Evolutionary conservation across 2,113 vertebrate species (phyloP).

Genomic region (Salvelinus namaycush): DNA sequence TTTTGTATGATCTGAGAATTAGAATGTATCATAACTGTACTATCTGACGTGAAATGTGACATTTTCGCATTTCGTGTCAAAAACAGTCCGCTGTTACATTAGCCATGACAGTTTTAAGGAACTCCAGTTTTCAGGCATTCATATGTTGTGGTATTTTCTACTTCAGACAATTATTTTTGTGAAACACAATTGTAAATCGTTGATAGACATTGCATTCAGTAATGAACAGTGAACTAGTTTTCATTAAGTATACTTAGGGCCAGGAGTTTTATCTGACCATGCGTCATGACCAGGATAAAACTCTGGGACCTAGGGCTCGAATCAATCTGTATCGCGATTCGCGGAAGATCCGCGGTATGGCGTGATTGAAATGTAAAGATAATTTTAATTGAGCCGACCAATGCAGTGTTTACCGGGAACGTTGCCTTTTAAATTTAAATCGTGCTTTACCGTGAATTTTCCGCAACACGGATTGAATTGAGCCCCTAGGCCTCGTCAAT

Average conservation of each 20-base stretch:
- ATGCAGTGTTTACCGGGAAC: too few relatives aligned
- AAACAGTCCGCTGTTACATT: background rate
- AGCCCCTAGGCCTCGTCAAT: background rate
- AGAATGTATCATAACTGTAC: slow-evolving; percentile 2
- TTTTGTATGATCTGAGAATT: background rate
- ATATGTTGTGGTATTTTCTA: background rate
- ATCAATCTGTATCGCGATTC: too few relatives aligned
- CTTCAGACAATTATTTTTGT: background rate
- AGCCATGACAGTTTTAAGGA: background rate
- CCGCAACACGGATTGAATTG: too few relatives aligned
- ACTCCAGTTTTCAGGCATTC: background rate
- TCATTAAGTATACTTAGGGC: background rate
- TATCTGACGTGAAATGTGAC: slow-evolving; percentile 11
- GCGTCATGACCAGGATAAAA: background rate
- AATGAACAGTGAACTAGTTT: background rate
- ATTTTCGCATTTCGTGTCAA: background rate
- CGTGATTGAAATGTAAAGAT: too few relatives aligned
- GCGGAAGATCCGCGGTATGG: too few relatives aligned
- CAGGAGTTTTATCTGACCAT: too few relatives aligned
- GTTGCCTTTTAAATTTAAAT: too few relatives aligned
- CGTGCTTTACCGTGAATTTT: too few relatives aligned
- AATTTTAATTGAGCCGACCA: too few relatives aligned
- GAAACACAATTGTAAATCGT: background rate
- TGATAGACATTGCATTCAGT: background rate
- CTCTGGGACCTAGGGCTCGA: background rate